Percentiles rank a stretch among this genome's conserved stretches.
Conservation (phyloP, 2,888 invertebrate genomes). For the Magallana nippona region DNA sequence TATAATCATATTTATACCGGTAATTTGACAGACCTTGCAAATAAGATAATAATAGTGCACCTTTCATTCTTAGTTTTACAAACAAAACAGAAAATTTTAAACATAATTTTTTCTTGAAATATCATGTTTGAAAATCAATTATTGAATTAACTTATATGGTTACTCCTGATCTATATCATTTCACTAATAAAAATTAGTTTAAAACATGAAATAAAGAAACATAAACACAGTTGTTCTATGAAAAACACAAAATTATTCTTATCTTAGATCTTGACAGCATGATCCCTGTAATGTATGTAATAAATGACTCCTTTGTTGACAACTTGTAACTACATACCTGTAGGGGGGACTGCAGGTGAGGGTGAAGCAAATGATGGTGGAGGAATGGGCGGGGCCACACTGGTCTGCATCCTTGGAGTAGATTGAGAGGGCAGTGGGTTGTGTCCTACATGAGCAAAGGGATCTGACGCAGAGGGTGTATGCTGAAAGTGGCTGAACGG, state of each 20-base stretch:
- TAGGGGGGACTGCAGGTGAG: conserved; percentile 43
- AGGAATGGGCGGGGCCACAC: conserved; percentile 44
- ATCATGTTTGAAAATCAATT: too few species aligned
- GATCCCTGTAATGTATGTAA: background rate
- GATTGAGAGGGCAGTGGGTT: conserved; percentile 55
- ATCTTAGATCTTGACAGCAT: background rate
- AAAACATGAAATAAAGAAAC: too few species aligned
- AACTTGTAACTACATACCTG: conserved; percentile 34
- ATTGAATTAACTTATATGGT: too few species aligned
- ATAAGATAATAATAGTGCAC: too few species aligned
- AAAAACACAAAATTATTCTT: background rate
- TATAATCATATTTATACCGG: too few species aligned
- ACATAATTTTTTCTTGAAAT: too few species aligned
- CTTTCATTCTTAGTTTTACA: too few species aligned
- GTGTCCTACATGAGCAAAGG: conserved; percentile 72
- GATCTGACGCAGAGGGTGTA: conserved; percentile 58
- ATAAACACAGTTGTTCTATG: too few species aligned
- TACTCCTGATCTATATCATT: too few species aligned
- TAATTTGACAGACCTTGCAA: too few species aligned
- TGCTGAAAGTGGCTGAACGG: conserved; percentile 22
- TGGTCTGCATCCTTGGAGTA: conserved; percentile 32
- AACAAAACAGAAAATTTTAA: too few species aligned
- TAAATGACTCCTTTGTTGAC: conserved; percentile 8
- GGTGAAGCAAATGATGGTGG: conserved; percentile 44
- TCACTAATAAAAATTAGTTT: too few species aligned